Evolutionary conservation across 2,797 vertebrate genomes (phyloP).

Genomic region (Brachyrhaphis roseni): DNA sequence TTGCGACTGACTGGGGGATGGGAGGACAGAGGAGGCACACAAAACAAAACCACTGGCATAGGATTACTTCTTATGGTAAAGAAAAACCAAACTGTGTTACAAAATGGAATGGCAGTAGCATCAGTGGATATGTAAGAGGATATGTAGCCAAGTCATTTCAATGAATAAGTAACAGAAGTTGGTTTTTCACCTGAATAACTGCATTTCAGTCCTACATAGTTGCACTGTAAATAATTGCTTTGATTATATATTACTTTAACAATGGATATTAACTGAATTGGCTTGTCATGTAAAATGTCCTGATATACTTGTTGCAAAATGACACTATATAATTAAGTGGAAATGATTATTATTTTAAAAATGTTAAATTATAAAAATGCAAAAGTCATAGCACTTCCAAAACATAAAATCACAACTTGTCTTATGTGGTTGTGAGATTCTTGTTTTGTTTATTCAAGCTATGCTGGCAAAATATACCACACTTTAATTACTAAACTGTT

Average conservation of each 20-base stretch:
- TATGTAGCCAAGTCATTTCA: not conserved
- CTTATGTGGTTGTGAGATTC: not conserved
- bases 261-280: not conserved
- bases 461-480: too few species aligned
- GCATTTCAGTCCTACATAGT: not conserved
- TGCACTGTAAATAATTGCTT: not conserved
- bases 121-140: not conserved
- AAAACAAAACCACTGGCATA: too few species aligned
- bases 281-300: not conserved
- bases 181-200: not conserved
- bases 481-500: too few species aligned
- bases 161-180: not conserved
- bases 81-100: not conserved
- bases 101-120: not conserved
- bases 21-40: not conserved
- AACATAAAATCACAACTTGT: not conserved
- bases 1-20: not conserved
- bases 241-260: not conserved
- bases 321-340: not conserved
- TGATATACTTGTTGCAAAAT: not conserved
- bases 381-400: not conserved
- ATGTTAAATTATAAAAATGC: not conserved
- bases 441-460: too few species aligned
- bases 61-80: too few species aligned
- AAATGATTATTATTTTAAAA: not conserved